phyloP scores from a whole-genome alignment of 2,797 vertebrate genomes.

The Gymnodraco acuticeps region DNA sequence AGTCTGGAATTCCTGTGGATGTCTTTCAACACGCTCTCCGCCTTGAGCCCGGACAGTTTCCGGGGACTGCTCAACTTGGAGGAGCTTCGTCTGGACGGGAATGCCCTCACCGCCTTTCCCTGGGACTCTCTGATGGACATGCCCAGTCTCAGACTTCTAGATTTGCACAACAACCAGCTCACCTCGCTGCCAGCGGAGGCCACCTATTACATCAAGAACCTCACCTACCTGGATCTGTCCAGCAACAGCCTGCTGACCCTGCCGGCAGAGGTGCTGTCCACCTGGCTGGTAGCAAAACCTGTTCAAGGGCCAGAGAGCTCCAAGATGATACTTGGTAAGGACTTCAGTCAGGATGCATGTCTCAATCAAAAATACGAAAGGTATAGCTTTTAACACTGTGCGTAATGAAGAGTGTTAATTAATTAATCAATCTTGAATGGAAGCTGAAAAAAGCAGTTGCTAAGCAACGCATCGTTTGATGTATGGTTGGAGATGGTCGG shows the following conservation, averaged over 20 bases:
- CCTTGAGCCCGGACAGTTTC: conserved; percentile 88
- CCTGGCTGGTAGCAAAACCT: conserved; percentile 88
- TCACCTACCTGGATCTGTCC: conserved; percentile 96
- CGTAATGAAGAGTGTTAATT: not conserved
- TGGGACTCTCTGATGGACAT: conserved; percentile 93
- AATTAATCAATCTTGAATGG: not conserved
- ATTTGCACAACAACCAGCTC: conserved; percentile 95
- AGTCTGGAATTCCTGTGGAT: conserved; percentile 96
- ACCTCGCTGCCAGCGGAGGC: conserved; percentile 89
- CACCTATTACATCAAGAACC: conserved; percentile 88
- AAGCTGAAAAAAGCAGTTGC: not conserved
- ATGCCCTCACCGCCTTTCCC: conserved; percentile 90
- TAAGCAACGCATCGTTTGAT: not conserved
- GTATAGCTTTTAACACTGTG: not conserved
- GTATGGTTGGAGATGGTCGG: not conserved
- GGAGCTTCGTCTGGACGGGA: conserved; percentile 94
- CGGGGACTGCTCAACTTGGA: conserved; percentile 89
- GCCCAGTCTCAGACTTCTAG: conserved; percentile 92
- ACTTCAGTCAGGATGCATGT: not conserved
- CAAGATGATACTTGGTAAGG: conserved; percentile 94
- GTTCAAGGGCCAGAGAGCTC: conserved; percentile 86
- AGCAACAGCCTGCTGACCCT: conserved; percentile 94
- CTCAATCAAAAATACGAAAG: not conserved
- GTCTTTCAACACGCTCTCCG: conserved; percentile 93
- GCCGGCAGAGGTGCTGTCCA: conserved; percentile 88